Base-by-base conservation (phyloP, 2,797 vertebrate genomes). In the Austrolebias charrua region DNA sequence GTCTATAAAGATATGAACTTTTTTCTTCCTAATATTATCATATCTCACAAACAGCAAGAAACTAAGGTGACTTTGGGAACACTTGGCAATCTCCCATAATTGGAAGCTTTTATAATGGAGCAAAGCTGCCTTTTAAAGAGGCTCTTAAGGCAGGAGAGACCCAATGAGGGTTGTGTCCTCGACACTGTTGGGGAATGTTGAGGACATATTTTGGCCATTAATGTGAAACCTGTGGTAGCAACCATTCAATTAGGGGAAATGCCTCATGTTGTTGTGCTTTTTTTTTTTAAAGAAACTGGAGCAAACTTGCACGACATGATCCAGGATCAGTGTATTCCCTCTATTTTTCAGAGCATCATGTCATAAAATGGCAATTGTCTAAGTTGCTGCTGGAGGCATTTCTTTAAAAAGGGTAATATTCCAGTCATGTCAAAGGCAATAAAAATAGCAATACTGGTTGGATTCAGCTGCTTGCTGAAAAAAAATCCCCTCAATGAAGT, bases 11-110 rank as follows among this genome's bases (percentile, higher is more conserved):
- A 66, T 66, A 71, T 61, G 65, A 69, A 50, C 69, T 24, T 57
- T 65, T 63, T 65, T 75, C 70, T 53, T 44, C 14, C 49, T 48
- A 56, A 76, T 72, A 80, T 58, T 66, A 59, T 73, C 73, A 74
- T 59, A 86, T 65, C 62, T 85, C 67, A 71, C 57, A 75, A 86
- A 80, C 75, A 83, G 68, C 65, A 71, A 75, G 61, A 69, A 68
- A 71, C 73, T 70, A 84, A 90, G 86, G 89, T 92, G 90, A 90
- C 88, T 88, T 92, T 93, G 88, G 87, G 78, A 82, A 77, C 51
- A 80, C 81, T 86, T 92, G 90, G 90, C 90, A 88, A 63, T 50
- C 55, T 58, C 69, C 81, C 83, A 88, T 88, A 85, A 90, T 85
- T 85, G 71, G 77, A 82, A 73, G 73, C 82, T 82, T 87, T 89